Conservation (phyloP, 2,888 invertebrate genomes). For the Patella pellucida region DNA sequence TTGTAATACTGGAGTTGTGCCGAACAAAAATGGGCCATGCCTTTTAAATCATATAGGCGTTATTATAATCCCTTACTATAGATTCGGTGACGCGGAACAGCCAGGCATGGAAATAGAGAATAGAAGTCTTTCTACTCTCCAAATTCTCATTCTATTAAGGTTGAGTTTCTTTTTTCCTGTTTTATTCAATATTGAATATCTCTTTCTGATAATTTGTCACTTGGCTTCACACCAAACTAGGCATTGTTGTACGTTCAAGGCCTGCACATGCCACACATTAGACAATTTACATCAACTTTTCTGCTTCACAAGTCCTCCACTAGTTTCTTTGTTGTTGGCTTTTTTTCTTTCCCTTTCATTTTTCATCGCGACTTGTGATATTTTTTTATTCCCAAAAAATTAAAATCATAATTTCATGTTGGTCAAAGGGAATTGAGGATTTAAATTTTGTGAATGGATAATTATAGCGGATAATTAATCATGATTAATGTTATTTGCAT, state of each 20-base stretch:
- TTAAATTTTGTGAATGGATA: slow-evolving; percentile 9
- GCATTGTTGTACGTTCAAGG: background rate
- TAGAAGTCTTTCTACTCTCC: slow-evolving; percentile 1
- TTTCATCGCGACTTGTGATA: background rate
- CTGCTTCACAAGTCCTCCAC: background rate
- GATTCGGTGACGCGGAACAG: slow-evolving; percentile 4
- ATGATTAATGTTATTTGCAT: no score
- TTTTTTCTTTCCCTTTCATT: background rate
- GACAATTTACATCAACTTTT: slow-evolving; percentile 7
- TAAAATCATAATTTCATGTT: background rate
- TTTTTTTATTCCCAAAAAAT: background rate
- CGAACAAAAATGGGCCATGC: background rate
- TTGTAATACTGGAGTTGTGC: background rate
- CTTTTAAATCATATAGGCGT: slow-evolving; percentile 9
- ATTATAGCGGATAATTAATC: background rate
- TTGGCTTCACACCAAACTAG: slow-evolving; percentile 10
- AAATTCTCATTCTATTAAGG: slow-evolving; percentile 2
- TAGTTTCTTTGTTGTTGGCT: slow-evolving; percentile 4
- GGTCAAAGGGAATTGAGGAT: background rate
- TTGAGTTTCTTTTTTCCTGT: slow-evolving; percentile 9
- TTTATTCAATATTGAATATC: slow-evolving; percentile 11
- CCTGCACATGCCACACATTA: slow-evolving; percentile 7
- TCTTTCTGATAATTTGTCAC: slow-evolving; percentile 9
- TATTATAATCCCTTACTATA: slow-evolving; percentile 5
- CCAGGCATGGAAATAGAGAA: background rate